Percentiles rank a stretch among this genome's conserved stretches.
These are phyloP conservation scores for Rhopilema esculentum DNA, from an alignment of 30 jellyfish, hydroid and myxozoan species.

Conservation along the genomic window DNA sequence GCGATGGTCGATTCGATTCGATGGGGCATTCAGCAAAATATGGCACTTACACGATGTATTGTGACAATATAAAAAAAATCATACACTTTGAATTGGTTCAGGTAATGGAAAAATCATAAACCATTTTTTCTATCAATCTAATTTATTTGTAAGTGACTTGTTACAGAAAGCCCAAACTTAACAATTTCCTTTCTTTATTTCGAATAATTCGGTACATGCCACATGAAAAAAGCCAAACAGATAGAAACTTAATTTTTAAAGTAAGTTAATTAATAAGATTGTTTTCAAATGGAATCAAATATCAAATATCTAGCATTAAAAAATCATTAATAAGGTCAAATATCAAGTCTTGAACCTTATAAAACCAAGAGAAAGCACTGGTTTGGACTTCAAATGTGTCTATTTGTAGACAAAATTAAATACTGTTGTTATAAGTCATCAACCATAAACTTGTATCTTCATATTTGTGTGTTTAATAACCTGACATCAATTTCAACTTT, in stretches of 20 bases:
- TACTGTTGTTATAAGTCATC: background rate
- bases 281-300: background rate
- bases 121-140: background rate
- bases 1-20: conserved; percentile 48
- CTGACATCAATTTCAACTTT: background rate
- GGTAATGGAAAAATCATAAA: conserved; percentile 9
- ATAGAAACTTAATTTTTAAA: background rate
- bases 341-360: background rate
- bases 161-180: background rate
- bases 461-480: background rate
- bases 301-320: background rate
- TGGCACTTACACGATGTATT: conserved; percentile 60
- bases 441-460: background rate
- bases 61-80: conserved; percentile 14
- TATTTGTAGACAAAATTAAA: background rate
- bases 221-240: background rate
- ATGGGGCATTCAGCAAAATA: conserved; percentile 67
- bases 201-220: background rate
- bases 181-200: background rate
- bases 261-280: background rate
- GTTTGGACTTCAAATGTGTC: background rate
- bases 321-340: background rate
- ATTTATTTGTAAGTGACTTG: background rate
- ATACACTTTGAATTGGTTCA: conserved; percentile 62
- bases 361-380: background rate